Conservation (phyloP, 2,797 vertebrate species). For the Ataeniobius toweri region DNA sequence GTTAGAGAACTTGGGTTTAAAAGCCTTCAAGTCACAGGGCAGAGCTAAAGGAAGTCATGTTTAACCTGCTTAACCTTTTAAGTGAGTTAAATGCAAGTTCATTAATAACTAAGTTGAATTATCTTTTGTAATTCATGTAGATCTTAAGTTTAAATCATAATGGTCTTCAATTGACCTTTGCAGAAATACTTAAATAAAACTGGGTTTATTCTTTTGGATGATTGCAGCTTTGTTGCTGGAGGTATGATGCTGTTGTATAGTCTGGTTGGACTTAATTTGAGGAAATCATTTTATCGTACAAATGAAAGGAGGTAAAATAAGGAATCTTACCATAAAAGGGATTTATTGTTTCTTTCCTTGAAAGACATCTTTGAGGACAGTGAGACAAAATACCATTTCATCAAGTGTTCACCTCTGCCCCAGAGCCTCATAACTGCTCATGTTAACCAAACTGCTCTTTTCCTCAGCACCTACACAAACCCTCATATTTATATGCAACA, state of each 20-base stretch:
- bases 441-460: slow-evolving; percentile 63
- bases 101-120: not conserved
- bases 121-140: not conserved
- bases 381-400: not conserved
- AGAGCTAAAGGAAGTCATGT: not conserved
- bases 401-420: not conserved
- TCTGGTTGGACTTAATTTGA: not conserved
- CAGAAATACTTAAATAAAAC: not conserved
- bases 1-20: not conserved
- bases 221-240: not conserved
- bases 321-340: too few relatives aligned
- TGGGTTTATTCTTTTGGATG: not conserved
- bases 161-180: not conserved
- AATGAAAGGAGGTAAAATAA: not conserved
- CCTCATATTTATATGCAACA: not conserved
- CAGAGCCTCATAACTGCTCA: not conserved
- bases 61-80: not conserved
- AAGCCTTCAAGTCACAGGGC: not conserved
- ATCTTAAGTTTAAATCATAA: not conserved
- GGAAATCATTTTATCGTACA: too few relatives aligned
- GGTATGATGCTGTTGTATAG: not conserved
- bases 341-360: not conserved
- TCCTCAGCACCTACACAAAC: slow-evolving; percentile 49
- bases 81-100: not conserved
- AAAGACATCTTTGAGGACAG: not conserved